Conservation (phyloP, 2,113 vertebrate species). For the Lepisosteus oculatus region DNA sequence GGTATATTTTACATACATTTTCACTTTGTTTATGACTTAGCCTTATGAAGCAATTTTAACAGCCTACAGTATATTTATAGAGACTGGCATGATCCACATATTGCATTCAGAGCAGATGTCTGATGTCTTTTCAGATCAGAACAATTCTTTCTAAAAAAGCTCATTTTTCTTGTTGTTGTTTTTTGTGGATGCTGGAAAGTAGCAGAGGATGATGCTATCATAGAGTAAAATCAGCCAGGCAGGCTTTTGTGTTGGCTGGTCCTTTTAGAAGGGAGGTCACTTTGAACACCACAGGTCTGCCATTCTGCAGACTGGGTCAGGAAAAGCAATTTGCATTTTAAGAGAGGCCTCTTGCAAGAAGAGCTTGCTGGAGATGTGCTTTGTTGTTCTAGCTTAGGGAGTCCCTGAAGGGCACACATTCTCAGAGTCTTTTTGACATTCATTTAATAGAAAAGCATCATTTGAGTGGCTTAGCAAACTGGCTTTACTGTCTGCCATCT, state of each 20-base stretch:
- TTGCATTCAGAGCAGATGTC: not conserved
- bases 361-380: slow-evolving; percentile 15
- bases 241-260: slow-evolving; percentile 21
- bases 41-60: not conserved
- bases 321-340: slow-evolving; percentile 47
- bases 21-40: not conserved
- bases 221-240: not conserved
- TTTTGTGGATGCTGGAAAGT: not conserved
- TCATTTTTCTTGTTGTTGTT: not conserved
- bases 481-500: slow-evolving; percentile 22
- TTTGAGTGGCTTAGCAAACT: slow-evolving; percentile 17
- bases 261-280: slow-evolving; percentile 35
- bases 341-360: not conserved
- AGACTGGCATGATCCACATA: not conserved
- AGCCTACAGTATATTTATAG: not conserved
- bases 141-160: not conserved
- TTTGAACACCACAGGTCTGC: slow-evolving; percentile 30
- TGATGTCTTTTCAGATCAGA: not conserved
- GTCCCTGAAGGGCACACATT: slow-evolving; percentile 27
- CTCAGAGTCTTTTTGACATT: slow-evolving; percentile 39
- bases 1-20: not conserved
- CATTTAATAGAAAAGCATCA: slow-evolving; percentile 36
- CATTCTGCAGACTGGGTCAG: slow-evolving; percentile 31
- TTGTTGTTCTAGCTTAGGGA: not conserved
- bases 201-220: not conserved